phyloP scores from a whole-genome alignment of 2,797 vertebrate species.

The Acridotheres tristis region DNA sequence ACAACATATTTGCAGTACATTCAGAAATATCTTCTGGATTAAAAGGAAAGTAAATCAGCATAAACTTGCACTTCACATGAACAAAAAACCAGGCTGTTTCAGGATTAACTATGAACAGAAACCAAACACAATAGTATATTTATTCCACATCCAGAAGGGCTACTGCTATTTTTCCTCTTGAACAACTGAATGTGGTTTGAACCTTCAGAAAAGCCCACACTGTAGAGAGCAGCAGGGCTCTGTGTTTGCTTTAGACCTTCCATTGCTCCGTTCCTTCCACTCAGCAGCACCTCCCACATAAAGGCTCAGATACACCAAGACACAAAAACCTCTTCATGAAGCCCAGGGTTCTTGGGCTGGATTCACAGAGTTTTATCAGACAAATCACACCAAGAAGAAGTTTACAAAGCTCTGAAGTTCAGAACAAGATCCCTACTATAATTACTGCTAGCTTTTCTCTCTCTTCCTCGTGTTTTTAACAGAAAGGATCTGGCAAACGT shows the following conservation, averaged over 20 bases:
- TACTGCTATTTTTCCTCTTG: neutral
- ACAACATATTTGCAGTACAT: constrained; percentile 60
- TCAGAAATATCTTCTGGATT: constrained; percentile 60
- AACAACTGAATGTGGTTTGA: neutral
- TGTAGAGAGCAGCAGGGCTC: neutral
- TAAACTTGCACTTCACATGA: neutral
- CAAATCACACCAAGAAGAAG: neutral
- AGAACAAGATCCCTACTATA: neutral
- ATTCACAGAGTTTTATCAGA: neutral
- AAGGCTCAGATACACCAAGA: neutral
- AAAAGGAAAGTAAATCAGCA: constrained; percentile 24
- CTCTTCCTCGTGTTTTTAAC: neutral
- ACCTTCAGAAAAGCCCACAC: neutral
- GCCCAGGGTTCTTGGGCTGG: neutral
- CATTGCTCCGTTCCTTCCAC: neutral
- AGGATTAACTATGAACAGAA: constrained; percentile 21
- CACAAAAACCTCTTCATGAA: neutral
- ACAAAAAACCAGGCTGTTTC: constrained; percentile 12
- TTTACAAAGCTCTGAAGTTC: neutral
- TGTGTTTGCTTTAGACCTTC: neutral
- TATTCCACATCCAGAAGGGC: neutral
- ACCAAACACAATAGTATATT: neutral
- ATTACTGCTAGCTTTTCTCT: neutral
- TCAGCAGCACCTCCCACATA: neutral
- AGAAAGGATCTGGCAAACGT: neutral